A percentile compares a stretch with the other conserved stretches of the same genome.
Evolutionary conservation across 1,140 invertebrate species (phyloP).

Genomic region (Drosophila bocqueti): DNA sequence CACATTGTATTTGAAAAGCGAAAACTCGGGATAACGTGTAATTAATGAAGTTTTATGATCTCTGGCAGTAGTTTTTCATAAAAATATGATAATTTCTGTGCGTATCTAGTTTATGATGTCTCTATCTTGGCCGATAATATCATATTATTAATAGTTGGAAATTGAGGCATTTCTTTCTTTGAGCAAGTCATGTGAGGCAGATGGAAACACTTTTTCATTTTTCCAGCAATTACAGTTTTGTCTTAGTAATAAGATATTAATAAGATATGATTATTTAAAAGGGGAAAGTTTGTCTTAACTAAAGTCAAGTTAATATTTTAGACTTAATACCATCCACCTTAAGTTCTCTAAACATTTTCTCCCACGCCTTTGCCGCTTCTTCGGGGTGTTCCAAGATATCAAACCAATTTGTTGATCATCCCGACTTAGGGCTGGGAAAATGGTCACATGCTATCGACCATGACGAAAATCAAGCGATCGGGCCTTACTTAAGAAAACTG

Average conservation of each 20-base stretch:
- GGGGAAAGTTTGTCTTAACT: not conserved
- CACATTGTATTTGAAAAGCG: constrained; percentile 27
- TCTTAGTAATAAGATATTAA: not conserved
- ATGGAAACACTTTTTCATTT: constrained; percentile 10
- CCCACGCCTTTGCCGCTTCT: not conserved
- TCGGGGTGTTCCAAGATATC: constrained; percentile 20
- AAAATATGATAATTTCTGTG: constrained; percentile 62
- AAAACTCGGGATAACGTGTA: constrained; percentile 51
- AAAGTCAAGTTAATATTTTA: not conserved
- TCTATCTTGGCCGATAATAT: constrained; percentile 53
- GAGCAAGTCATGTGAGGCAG: constrained; percentile 55
- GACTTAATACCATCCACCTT: no score
- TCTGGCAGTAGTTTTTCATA: constrained; percentile 22
- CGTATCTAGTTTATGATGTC: constrained; percentile 50
- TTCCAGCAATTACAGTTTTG: not conserved
- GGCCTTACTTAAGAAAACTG: constrained; percentile 6
- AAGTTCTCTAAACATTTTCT: not conserved
- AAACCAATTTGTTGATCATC: constrained; percentile 31
- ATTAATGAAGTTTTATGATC: constrained; percentile 72
- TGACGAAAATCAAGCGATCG: constrained; percentile 28
- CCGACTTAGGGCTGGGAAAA: constrained; percentile 29
- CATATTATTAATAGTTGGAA: constrained; percentile 40
- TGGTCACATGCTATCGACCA: constrained; percentile 33
- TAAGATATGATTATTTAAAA: not conserved
- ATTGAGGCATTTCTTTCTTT: constrained; percentile 21